Conservation (phyloP, 2,888 invertebrate species). For the Liodrosophila aerea region DNA sequence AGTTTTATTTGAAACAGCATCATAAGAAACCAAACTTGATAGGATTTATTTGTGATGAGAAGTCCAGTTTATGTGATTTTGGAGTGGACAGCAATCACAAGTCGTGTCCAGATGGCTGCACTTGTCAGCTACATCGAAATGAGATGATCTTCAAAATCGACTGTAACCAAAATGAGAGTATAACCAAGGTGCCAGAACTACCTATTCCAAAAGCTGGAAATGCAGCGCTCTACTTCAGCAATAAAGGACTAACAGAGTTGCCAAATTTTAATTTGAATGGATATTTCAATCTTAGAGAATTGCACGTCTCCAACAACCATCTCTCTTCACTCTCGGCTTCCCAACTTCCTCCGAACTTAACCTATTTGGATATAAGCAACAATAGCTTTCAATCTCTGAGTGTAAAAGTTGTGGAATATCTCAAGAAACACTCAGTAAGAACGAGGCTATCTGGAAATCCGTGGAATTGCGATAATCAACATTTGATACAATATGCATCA, state of each 20-base stretch:
- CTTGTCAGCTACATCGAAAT: not conserved
- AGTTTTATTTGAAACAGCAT: no score
- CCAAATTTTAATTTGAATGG: not conserved
- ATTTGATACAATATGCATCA: no score
- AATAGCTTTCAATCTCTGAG: not conserved
- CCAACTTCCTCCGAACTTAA: not conserved
- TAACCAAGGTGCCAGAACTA: not conserved
- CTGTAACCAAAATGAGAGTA: not conserved
- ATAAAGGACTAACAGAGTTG: not conserved
- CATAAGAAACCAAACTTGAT: no score
- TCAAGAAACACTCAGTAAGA: not conserved
- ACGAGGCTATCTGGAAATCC: no score
- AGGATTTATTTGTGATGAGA: no score
- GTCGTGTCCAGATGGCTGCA: not conserved
- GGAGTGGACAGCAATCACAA: no score
- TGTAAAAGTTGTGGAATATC: not conserved
- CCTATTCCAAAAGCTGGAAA: not conserved
- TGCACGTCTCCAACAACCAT: not conserved
- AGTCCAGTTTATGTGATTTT: no score
- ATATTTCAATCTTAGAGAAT: not conserved
- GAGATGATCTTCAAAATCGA: not conserved
- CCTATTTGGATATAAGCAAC: not conserved
- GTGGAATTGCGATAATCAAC: no score
- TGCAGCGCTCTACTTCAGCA: not conserved
- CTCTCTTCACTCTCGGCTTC: not conserved